phyloP scores from a whole-genome alignment of 2,888 invertebrate species.

The Parnassius apollo region DNA sequence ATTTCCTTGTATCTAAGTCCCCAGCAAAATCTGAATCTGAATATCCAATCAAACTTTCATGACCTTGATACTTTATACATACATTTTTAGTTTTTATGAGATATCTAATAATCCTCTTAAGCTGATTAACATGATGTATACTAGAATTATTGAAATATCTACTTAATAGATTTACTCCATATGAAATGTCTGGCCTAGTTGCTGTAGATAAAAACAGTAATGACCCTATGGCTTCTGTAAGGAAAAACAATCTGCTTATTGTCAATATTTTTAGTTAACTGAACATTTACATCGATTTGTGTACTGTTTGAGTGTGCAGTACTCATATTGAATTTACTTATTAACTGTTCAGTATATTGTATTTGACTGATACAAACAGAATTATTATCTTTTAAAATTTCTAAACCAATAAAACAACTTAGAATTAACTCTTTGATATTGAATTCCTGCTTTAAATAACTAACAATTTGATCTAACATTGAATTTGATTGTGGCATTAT shows the following conservation, averaged over 20 bases:
- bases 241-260: slow-evolving; percentile 26
- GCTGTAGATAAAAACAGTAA: slow-evolving; percentile 31
- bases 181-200: slow-evolving; percentile 32
- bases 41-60: slow-evolving; percentile 30
- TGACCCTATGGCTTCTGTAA: no score
- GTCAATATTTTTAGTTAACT: slow-evolving; percentile 8
- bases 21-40: slow-evolving; percentile 28
- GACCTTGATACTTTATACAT: slow-evolving; percentile 33
- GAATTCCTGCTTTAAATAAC: no score
- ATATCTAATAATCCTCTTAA: slow-evolving; percentile 35
- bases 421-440: no score
- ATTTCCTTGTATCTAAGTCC: slow-evolving; percentile 34
- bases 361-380: no score
- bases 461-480: no score
- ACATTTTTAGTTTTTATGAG: slow-evolving; percentile 33
- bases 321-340: no score
- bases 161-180: slow-evolving; percentile 32
- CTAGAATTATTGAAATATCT: slow-evolving; percentile 34
- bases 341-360: no score
- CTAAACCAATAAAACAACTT: no score
- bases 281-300: no score
- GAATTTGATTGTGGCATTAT: slow-evolving; percentile 23
- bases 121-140: slow-evolving; percentile 31
- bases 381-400: no score
- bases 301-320: no score